These are phyloP conservation scores for Stegophylla sp. DNA, from an alignment of 2,888 invertebrate genomes.

Conservation along the genomic window DNA sequence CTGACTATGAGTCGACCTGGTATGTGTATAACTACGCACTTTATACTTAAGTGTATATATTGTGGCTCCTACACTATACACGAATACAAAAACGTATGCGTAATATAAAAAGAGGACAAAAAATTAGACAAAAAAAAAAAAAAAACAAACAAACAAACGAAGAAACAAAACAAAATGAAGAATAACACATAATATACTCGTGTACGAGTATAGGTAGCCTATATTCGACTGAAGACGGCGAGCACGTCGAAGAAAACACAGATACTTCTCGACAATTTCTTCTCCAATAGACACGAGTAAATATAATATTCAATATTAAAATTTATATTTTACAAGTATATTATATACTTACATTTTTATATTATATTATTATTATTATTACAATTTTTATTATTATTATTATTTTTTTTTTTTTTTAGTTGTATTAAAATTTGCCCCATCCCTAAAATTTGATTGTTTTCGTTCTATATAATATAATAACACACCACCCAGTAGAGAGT, in stretches of 20 bases:
- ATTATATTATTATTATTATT: slow-evolving; percentile 20
- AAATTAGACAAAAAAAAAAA: no score
- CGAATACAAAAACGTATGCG: slow-evolving; percentile 3
- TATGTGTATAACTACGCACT: slow-evolving; percentile 3
- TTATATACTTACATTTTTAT: not conserved
- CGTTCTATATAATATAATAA: slow-evolving; percentile 21
- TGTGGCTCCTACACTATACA: not conserved
- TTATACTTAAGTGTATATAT: not conserved
- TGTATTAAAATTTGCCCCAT: slow-evolving; percentile 17
- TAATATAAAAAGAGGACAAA: not conserved
- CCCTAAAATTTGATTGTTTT: slow-evolving; percentile 46
- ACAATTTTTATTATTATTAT: slow-evolving; percentile 26
- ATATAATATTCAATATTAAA: slow-evolving; percentile 57
- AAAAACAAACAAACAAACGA: slow-evolving; percentile 4
- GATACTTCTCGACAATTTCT: slow-evolving; percentile 52
- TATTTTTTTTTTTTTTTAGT: slow-evolving; percentile 25
- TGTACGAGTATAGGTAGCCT: slow-evolving; percentile 4
- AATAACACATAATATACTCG: slow-evolving; percentile 37
- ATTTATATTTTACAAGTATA: slow-evolving; percentile 35
- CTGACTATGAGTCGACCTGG: not conserved
- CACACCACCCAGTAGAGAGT: slow-evolving; percentile 32
- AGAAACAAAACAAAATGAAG: slow-evolving; percentile 20
- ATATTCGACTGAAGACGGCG: slow-evolving; percentile 32
- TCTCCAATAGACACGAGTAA: slow-evolving; percentile 57
- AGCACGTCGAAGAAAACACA: slow-evolving; percentile 38